phyloP scores from a whole-genome alignment of 2,797 vertebrate species.

The Trichosurus vulpecula region DNA sequence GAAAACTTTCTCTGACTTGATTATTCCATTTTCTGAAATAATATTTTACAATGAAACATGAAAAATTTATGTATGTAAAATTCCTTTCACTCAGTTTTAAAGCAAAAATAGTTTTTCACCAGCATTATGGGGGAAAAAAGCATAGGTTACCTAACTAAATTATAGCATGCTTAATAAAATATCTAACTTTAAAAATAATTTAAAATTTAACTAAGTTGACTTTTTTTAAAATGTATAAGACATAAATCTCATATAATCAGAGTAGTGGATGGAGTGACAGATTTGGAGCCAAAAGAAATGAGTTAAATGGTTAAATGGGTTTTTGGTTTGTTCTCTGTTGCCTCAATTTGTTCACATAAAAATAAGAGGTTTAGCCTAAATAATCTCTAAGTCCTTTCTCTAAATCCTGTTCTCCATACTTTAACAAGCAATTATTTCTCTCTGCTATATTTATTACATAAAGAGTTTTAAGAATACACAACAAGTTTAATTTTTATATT shows the following conservation, averaged over 20 bases:
- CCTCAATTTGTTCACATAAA: background rate
- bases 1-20: conserved; percentile 98
- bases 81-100: conserved; percentile 29
- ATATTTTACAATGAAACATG: conserved; percentile 63
- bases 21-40: conserved; percentile 97
- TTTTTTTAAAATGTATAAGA: background rate
- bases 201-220: background rate
- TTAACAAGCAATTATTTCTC: background rate
- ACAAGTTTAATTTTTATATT: background rate
- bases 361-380: background rate
- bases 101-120: background rate
- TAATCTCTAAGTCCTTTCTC: background rate
- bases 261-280: background rate
- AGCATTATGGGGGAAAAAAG: background rate
- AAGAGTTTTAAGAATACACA: background rate
- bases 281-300: background rate
- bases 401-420: background rate
- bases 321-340: background rate
- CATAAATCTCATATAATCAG: background rate
- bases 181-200: background rate
- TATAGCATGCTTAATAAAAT: background rate
- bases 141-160: background rate
- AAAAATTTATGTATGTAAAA: background rate
- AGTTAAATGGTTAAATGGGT: too few species aligned
- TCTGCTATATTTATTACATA: background rate